These are phyloP conservation scores for Prionailurus bengalensis DNA, from an alignment of 2,113 vertebrate genomes.

Conservation along the genomic window DNA sequence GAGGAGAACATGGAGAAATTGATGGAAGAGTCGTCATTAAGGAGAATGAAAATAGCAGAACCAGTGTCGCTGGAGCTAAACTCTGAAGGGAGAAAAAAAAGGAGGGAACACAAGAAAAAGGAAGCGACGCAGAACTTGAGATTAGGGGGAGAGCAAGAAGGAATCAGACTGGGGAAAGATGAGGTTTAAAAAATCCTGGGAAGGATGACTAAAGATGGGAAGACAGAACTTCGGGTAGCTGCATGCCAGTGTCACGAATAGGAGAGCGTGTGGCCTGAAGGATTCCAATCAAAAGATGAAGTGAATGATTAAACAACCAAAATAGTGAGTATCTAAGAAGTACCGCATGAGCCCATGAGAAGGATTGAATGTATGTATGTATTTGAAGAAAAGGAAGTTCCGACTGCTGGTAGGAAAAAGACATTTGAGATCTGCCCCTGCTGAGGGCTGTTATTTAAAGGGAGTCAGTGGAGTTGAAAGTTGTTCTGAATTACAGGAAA, in stretches of 20 bases:
- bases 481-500: background rate
- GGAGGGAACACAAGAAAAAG: background rate
- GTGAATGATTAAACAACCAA: background rate
- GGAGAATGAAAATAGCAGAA: background rate
- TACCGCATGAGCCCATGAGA: background rate
- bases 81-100: background rate
- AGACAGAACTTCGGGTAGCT: background rate
- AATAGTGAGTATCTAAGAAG: background rate
- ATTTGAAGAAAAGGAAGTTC: background rate
- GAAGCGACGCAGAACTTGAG: background rate
- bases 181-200: background rate
- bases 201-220: background rate
- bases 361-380: no score
- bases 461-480: background rate
- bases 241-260: background rate
- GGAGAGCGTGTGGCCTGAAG: background rate
- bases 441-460: slow-evolving; percentile 31
- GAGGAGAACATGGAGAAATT: background rate
- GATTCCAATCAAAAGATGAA: background rate
- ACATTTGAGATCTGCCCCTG: background rate
- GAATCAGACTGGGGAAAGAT: background rate
- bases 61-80: background rate
- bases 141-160: background rate
- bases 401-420: slow-evolving; percentile 35
- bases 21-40: background rate